Percentiles rank a stretch among this genome's conserved stretches.
Evolutionary conservation across 2,113 vertebrate genomes (phyloP).

Genomic region (Aleadryas rufinucha): DNA sequence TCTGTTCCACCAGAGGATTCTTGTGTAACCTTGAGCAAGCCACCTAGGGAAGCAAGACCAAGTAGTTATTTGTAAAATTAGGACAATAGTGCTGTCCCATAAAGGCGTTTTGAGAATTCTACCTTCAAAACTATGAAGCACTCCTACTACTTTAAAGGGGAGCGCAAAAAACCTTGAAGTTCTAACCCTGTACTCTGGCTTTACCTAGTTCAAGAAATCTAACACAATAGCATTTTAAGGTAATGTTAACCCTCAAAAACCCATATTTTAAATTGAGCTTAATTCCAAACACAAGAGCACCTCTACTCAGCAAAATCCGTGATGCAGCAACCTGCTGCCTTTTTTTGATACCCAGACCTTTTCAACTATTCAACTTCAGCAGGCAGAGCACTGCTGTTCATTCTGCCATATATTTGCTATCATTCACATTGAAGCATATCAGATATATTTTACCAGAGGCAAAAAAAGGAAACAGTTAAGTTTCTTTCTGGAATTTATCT

Average conservation of each 20-base stretch:
- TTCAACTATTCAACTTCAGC: not conserved
- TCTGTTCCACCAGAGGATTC: not conserved
- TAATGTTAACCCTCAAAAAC: not conserved
- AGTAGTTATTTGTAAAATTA: not conserved
- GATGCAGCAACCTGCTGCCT: not conserved
- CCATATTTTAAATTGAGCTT: fast-evolving
- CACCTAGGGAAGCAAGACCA: not conserved
- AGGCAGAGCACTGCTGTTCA: not conserved
- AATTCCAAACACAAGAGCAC: not conserved
- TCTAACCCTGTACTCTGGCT: not conserved
- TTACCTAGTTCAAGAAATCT: not conserved
- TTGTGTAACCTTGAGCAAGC: not conserved
- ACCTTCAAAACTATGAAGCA: not conserved
- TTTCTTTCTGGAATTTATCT: not conserved
- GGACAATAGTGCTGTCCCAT: not conserved
- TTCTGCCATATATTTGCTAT: not conserved
- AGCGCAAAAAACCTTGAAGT: not conserved
- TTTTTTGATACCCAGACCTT: not conserved
- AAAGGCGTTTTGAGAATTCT: not conserved
- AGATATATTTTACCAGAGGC: not conserved
- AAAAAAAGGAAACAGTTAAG: not conserved
- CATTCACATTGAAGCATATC: not conserved
- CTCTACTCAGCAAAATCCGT: not conserved
- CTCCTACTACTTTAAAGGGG: not conserved
- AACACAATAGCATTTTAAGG: not conserved